Conservation (phyloP, 2,888 invertebrate species). For the Leucophora obtusa region DNA sequence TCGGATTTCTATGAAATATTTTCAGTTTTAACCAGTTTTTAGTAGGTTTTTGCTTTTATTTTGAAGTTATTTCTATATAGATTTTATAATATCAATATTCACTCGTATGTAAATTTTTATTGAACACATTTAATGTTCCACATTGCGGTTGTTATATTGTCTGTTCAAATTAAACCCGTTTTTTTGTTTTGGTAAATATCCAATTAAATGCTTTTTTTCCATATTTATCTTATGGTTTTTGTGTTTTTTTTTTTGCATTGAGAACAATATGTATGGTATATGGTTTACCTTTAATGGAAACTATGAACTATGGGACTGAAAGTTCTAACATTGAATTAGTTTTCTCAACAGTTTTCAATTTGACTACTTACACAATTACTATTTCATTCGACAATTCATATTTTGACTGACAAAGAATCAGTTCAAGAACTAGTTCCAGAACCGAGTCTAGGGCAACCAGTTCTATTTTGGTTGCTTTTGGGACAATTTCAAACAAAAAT, state of each 20-base stretch:
- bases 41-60: neutral
- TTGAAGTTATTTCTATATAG: neutral
- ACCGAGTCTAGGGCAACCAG: too few species aligned
- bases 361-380: too few species aligned
- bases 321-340: too few species aligned
- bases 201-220: slow-evolving; percentile 30
- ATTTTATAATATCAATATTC: neutral
- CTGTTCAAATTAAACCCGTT: slow-evolving; percentile 3
- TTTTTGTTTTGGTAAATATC: slow-evolving; percentile 27
- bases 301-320: too few species aligned
- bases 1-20: neutral
- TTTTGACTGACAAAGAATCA: too few species aligned
- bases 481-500: too few species aligned
- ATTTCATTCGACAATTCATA: too few species aligned
- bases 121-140: neutral
- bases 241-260: neutral
- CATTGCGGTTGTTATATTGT: neutral
- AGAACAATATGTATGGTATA: neutral
- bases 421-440: too few species aligned
- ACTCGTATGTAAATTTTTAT: neutral
- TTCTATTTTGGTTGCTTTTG: too few species aligned
- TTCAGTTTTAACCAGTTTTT: neutral
- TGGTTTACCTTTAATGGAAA: neutral
- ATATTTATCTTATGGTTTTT: neutral
- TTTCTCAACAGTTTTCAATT: too few species aligned